Conservation (phyloP, 2,113 vertebrate genomes). For the Zosterops pallidus region DNA sequence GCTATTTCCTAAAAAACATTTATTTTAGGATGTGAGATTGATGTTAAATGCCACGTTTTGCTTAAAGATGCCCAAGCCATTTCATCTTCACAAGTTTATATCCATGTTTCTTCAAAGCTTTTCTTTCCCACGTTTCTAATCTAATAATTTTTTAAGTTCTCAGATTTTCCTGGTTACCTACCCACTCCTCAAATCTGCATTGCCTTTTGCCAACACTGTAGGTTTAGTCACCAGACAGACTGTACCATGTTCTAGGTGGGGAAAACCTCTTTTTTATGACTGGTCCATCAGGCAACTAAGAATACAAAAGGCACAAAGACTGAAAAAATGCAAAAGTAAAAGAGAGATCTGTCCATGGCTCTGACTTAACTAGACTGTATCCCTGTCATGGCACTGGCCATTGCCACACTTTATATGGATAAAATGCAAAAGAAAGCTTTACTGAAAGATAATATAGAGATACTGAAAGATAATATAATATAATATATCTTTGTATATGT, state of each 20-base stretch:
- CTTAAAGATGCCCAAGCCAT: not conserved
- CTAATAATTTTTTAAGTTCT: not conserved
- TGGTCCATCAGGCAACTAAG: not conserved
- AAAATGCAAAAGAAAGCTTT: not conserved
- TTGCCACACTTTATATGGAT: not conserved
- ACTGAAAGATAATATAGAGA: not conserved
- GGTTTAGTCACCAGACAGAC: not conserved
- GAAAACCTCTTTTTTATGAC: not conserved
- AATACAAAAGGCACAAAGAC: not conserved
- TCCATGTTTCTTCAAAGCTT: not conserved
- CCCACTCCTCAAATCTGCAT: not conserved
- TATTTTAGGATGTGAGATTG: not conserved
- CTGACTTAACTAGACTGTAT: not conserved
- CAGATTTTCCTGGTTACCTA: not conserved
- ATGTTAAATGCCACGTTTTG: not conserved
- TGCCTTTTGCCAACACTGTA: not conserved
- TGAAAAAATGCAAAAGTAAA: not conserved
- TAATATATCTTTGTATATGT: not conserved
- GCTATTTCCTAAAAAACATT: not conserved
- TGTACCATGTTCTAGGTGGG: not conserved
- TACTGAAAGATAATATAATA: not conserved
- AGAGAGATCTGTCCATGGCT: not conserved
- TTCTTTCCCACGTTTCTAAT: not conserved
- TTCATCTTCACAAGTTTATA: not conserved
- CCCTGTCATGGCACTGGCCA: not conserved